Conservation (phyloP, 92 coral and sea anemone species). For the Hydrozoanthus gracilis region DNA sequence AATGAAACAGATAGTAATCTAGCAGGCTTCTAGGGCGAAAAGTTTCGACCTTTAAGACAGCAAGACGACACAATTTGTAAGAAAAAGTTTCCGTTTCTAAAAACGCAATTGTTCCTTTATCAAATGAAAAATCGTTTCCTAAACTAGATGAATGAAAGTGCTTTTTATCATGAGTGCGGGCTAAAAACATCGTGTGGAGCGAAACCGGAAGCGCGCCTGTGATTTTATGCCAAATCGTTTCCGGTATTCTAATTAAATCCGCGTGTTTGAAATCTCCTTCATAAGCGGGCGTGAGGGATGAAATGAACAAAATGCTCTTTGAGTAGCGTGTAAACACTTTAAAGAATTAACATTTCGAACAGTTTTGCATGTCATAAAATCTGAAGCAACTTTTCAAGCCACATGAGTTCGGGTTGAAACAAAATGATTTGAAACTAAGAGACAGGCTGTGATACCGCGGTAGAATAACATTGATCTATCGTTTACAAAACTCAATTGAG, state of each 20-base stretch:
- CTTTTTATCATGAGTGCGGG: conserved; percentile 28
- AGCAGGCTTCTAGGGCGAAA: not conserved
- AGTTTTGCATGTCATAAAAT: conserved; percentile 16
- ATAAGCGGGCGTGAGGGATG: conserved; percentile 51
- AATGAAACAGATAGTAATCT: too few relatives aligned
- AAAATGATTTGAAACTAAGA: not conserved
- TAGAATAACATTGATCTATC: conserved; percentile 15
- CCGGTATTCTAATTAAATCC: conserved; percentile 38
- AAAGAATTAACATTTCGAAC: conserved; percentile 20
- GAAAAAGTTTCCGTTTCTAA: not conserved
- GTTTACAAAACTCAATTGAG: conserved; percentile 21
- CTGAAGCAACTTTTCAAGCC: not conserved
- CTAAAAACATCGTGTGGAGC: conserved; percentile 4
- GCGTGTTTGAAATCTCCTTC: conserved; percentile 46
- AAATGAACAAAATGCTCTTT: conserved; percentile 27
- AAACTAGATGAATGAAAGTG: conserved; percentile 17
- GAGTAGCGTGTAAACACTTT: conserved; percentile 39
- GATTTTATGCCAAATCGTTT: conserved; percentile 33
- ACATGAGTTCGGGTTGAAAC: not conserved
- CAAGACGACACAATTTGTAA: not conserved
- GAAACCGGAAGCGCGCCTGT: conserved; percentile 43
- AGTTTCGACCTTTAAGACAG: not conserved
- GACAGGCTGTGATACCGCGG: conserved; percentile 14
- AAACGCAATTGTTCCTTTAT: conserved; percentile 4
- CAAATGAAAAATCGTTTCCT: conserved; percentile 14